Base-by-base conservation (phyloP, 37 sponge, comb jelly and placozoan species). In the Halichondria panicea region DNA sequence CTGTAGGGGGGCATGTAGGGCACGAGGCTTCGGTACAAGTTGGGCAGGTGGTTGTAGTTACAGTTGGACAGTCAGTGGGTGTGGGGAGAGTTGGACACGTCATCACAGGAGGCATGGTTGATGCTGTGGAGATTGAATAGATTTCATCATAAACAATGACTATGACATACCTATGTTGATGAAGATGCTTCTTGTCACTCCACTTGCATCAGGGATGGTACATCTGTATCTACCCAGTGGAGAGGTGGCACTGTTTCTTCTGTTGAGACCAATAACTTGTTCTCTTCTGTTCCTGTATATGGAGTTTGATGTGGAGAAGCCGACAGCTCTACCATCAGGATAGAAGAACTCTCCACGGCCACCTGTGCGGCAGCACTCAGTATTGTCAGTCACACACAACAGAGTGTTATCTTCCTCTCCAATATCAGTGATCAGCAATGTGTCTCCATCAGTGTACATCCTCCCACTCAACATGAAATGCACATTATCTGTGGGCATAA, bases 91-190 rank as follows among this genome's bases (percentile, higher is more conserved):
- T n/a, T n/a, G n/a, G n/a, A n/a, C n/a, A n/a, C n/a, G n/a, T n/a
- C n/a, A n/a, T n/a, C n/a, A n/a, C n/a, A n/a, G n/a, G n/a, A n/a
- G n/a, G n/a, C n/a, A n/a, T n/a, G n/a, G n/a, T n/a, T n/a, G n/a
- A n/a, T n/a, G n/a, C n/a, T n/a, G n/a, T n/a, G n/a, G n/a, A n/a
- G n/a, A n/a, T n/a, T n/a, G n/a, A n/a, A n/a, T n/a, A n/a, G n/a
- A n/a, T n/a, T n/a, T n/a, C n/a, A n/a, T n/a, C n/a, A n/a, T n/a
- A n/a, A n/a, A n/a, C n/a, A n/a, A n/a, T n/a, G n/a, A n/a, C n/a
- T n/a, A n/a, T n/a, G n/a, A n/a, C n/a, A n/a, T n/a, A n/a, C 63
- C 36, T 15, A 63, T 63, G 12, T 63, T 63, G 63, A 63, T 63
- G 63, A 15, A 63, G 37, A 63, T 18, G 35, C 27, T 63, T 30